These are phyloP conservation scores for Tethea ocularis DNA, from an alignment of 2,888 invertebrate species.

Conservation along the genomic window DNA sequence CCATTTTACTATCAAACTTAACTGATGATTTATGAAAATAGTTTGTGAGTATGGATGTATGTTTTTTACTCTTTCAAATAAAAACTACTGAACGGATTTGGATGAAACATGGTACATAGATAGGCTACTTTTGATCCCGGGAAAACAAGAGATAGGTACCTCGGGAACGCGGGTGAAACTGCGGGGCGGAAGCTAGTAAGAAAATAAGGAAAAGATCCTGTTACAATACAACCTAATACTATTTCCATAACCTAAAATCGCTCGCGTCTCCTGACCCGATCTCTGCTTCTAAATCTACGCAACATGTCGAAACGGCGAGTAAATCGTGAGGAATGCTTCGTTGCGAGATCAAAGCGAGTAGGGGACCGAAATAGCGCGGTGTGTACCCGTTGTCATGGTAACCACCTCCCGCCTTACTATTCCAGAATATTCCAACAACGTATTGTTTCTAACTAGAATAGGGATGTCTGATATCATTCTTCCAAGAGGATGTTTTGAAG, in stretches of 20 bases:
- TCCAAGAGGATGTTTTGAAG: neutral
- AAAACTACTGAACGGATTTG: too few species aligned
- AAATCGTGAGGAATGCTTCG: constrained; percentile 10
- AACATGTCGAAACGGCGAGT: constrained; percentile 34
- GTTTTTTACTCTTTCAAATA: too few species aligned
- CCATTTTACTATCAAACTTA: too few species aligned
- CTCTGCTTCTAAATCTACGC: constrained; percentile 16
- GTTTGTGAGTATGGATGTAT: too few species aligned
- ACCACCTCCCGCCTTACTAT: constrained; percentile 51
- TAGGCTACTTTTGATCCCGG: too few species aligned
- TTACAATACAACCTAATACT: neutral
- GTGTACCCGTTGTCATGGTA: constrained; percentile 53
- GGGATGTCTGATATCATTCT: neutral
- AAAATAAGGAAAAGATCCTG: neutral
- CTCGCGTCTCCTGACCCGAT: constrained; percentile 4
- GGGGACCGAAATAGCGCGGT: constrained; percentile 49
- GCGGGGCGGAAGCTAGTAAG: too few species aligned
- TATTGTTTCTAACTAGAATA: neutral
- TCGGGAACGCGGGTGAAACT: too few species aligned
- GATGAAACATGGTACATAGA: too few species aligned
- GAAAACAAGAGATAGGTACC: too few species aligned
- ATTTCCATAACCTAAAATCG: neutral
- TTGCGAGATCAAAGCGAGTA: constrained; percentile 49
- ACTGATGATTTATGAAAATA: too few species aligned
- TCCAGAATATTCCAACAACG: constrained; percentile 4